Evolutionary conservation across 2,888 invertebrate genomes (phyloP).

Genomic region (Erannis defoliaria): DNA sequence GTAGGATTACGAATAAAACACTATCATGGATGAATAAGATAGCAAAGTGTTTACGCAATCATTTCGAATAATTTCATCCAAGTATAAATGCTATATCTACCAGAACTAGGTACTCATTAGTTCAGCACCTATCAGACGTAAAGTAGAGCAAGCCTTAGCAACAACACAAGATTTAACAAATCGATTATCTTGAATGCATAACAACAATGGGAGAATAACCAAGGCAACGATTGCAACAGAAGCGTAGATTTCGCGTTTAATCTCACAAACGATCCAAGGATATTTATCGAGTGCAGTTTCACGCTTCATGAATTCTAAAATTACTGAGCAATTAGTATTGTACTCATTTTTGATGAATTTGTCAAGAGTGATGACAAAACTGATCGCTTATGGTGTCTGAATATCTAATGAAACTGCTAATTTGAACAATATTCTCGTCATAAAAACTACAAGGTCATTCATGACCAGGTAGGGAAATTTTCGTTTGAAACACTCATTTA

Average conservation of each 20-base stretch:
- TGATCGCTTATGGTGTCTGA: neutral
- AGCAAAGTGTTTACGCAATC: no score
- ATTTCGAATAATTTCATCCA: no score
- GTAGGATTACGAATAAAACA: no score
- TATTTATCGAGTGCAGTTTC: constrained; percentile 52
- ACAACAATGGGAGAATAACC: constrained; percentile 41
- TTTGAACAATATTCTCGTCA: neutral
- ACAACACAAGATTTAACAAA: constrained; percentile 1
- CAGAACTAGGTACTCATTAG: no score
- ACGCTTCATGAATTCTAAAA: constrained; percentile 44
- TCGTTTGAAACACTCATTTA: constrained; percentile 4
- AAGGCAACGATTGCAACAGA: constrained; percentile 57
- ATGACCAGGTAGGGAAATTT: neutral
- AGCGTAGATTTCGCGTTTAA: constrained; percentile 61
- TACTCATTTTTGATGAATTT: constrained; percentile 10
- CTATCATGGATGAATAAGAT: no score
- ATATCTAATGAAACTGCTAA: neutral
- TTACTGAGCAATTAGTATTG: constrained; percentile 26
- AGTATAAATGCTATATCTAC: no score
- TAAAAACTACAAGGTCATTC: constrained; percentile 7
- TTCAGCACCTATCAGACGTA: no score
- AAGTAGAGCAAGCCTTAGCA: neutral
- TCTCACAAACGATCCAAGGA: constrained; percentile 65
- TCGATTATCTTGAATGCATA: constrained; percentile 1
- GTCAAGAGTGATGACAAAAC: neutral